Evolutionary conservation across 1,140 invertebrate genomes (phyloP), one percentile per base, ranked within the genome.

Genomic region (Atopsyche davidsoni): DNA sequence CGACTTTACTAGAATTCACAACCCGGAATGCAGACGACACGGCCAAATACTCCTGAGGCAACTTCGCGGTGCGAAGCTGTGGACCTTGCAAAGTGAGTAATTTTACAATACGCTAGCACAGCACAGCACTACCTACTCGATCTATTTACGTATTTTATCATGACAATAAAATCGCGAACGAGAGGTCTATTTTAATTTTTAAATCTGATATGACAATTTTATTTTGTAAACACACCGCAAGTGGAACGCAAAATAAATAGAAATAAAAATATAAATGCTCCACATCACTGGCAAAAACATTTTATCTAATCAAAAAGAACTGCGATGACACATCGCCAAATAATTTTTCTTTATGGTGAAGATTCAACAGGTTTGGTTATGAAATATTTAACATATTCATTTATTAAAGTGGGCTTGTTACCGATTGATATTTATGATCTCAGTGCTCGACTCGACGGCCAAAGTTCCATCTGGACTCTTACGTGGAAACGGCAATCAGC

Each of bases 371-470:
- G n/a, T n/a, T n/a, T n/a, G n/a, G n/a, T n/a, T n/a, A n/a, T n/a
- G n/a, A n/a, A n/a, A n/a, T n/a, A n/a, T n/a, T n/a, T n/a, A n/a
- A n/a, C n/a, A n/a, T n/a, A n/a, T n/a, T n/a, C n/a, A n/a, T n/a
- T n/a, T n/a, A n/a, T n/a, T n/a, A n/a, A n/a, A n/a, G n/a, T n/a
- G n/a, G n/a, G n/a, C n/a, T n/a, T n/a, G n/a, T n/a, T n/a, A n/a
- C n/a, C n/a, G n/a, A 28, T 28, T 28, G 25, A 28, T 28, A 7
- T 28, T 28, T 28, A 28, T 42, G 19, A 28, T 42, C 13, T 25
- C 69, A 83, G 81, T 86, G 82, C 64, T 82, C 47, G 83, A 86
- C 65, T 76, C 83, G 1, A 79, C 79, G 17, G 83, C 79, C 11
- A 85, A 85, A 61, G 74, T 84, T 31, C 78, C 81, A 39, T 76